Evolutionary conservation across 1,140 invertebrate genomes (phyloP), one percentile per base, ranked within the genome.

Genomic region (Trachymyrmex cornetzi): DNA sequence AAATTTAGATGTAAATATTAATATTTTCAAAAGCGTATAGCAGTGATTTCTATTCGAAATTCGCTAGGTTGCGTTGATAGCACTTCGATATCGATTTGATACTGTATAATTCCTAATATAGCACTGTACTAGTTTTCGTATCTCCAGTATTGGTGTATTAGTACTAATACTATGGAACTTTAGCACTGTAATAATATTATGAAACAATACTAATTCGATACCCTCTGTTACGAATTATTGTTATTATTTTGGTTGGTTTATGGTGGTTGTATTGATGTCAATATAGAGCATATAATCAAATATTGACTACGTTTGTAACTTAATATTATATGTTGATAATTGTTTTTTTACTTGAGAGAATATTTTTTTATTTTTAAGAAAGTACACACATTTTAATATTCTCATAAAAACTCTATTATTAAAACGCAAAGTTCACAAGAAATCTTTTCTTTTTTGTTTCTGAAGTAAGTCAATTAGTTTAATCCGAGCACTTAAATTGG

Each of bases 401-500:
- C 12, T 81, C 6, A 27, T 6, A 59, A 27, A 57, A 27, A 59
- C 19, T 24, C 22, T 38, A 71, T 71, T 27, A 71, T 57, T 59
- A 48, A 44, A 27, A 61, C 14, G 34, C 38, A 61, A 84, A 84
- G n/a, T 34, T 84, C 0, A 27, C 24, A 30, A 16, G 69, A 48
- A 61, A 72, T 22, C 7, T 24, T 57, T 19, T 12, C 2, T 27
- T 27, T 74, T 50, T 61, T 48, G 59, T 63, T 71, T 74, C 19
- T 16, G n/a, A 50, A 84, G 55, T 84, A 74, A 61, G 69, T 22
- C 12, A 30, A 22, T 6, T 80, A 22, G 44, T 84, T 75, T 61
- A 75, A 84, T 84, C 69, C 14, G n/a, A 9, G 16, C 24, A 75
- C 22, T 22, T 48, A 61, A 44, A 59, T 71, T 22, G n/a, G 19